A percentile compares a stretch with the other conserved stretches of the same genome.
Conservation (phyloP, 2,888 invertebrate genomes). For the Cyclophora punctaria region DNA sequence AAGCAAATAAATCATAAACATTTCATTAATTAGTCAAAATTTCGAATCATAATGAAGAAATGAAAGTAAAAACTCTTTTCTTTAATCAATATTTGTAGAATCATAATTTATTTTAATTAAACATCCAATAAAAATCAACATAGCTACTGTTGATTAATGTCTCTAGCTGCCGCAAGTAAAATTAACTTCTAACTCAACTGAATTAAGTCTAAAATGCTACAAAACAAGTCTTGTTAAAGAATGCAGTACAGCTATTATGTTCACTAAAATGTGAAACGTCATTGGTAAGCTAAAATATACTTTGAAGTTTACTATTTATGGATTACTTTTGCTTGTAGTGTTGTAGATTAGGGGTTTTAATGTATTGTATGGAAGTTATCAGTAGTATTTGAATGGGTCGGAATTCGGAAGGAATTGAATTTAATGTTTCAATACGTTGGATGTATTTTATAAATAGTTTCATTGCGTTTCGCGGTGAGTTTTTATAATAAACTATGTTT, state of each 20-base stretch:
- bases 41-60: too few species aligned
- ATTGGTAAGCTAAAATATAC: slow-evolving; percentile 1
- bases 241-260: slow-evolving; percentile 20
- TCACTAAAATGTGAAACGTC: slow-evolving; percentile 3
- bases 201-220: slow-evolving; percentile 24
- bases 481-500: too few species aligned
- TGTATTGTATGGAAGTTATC: slow-evolving; percentile 17
- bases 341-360: slow-evolving; percentile 12
- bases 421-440: too few species aligned
- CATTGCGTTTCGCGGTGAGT: too few species aligned
- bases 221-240: slow-evolving; percentile 22
- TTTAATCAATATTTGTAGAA: too few species aligned
- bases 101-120: too few species aligned
- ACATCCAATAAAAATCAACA: too few species aligned
- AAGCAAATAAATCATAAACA: too few species aligned
- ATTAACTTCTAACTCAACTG: slow-evolving; percentile 10
- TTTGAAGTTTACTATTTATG: not conserved
- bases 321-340: slow-evolving; percentile 2
- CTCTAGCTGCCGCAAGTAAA: slow-evolving; percentile 1
- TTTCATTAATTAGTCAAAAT: too few species aligned
- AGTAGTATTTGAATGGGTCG: slow-evolving; percentile 20
- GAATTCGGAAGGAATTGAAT: slow-evolving; percentile 22
- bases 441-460: too few species aligned
- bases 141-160: not conserved
- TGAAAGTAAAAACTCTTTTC: too few species aligned